Percentiles rank a stretch among this genome's conserved stretches.
These are phyloP conservation scores for Axea sp. DNA, from an alignment of 2,888 invertebrate species.

Conservation along the genomic window DNA sequence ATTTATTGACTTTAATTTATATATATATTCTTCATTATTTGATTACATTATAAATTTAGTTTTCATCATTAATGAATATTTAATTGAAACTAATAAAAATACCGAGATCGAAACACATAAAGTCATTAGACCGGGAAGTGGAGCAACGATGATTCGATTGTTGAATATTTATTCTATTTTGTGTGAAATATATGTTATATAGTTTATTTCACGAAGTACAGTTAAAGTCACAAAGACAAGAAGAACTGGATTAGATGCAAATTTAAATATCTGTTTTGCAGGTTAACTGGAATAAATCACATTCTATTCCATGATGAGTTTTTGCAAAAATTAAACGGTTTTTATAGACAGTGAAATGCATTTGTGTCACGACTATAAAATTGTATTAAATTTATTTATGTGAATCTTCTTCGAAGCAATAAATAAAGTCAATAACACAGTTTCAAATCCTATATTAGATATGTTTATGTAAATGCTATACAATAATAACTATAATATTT, in stretches of 20 bases:
- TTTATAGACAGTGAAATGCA: too few relatives aligned
- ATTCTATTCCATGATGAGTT: background rate
- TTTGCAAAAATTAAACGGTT: too few relatives aligned
- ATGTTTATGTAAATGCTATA: too few relatives aligned
- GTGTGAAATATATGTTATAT: conserved; percentile 33
- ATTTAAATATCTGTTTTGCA: conserved; percentile 16
- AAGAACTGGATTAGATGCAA: conserved; percentile 32
- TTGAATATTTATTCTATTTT: conserved; percentile 53
- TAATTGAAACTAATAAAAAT: conserved; percentile 21
- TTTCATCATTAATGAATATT: too few relatives aligned
- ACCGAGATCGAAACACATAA: conserved; percentile 51
- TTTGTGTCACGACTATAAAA: too few relatives aligned
- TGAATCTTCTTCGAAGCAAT: too few relatives aligned
- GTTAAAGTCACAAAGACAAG: conserved; percentile 28
- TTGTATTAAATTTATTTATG: too few relatives aligned
- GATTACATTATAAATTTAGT: too few relatives aligned
- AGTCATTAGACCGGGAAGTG: conserved; percentile 55
- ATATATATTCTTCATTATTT: too few relatives aligned
- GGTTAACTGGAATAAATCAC: background rate
- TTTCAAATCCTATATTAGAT: too few relatives aligned
- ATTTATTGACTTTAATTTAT: conserved; percentile 6
- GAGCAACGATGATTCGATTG: conserved; percentile 41
- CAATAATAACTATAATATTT: too few relatives aligned
- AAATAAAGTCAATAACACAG: too few relatives aligned
- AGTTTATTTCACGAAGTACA: conserved; percentile 20